These are phyloP conservation scores for Malurus leucopterus DNA, from an alignment of 2,797 vertebrate genomes.

Conservation along the genomic window DNA sequence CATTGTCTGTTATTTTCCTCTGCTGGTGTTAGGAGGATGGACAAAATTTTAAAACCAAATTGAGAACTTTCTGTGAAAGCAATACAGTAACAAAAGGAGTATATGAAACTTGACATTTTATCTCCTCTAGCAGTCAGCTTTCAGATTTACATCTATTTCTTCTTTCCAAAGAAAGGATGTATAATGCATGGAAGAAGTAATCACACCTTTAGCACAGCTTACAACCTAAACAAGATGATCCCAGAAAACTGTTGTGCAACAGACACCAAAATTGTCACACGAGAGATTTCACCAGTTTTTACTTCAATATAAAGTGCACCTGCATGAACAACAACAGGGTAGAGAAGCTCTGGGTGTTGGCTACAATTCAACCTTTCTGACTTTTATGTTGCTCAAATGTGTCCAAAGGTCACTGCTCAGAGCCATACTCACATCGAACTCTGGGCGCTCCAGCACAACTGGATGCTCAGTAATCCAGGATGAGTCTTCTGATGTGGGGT, in stretches of 20 bases:
- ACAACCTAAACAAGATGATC: neutral
- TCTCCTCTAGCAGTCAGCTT: neutral
- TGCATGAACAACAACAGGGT: neutral
- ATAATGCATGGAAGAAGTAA: neutral
- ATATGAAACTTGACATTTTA: neutral
- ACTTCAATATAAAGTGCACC: neutral
- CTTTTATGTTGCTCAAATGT: neutral
- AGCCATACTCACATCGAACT: slow-evolving; percentile 54
- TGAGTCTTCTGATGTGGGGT: slow-evolving; percentile 42
- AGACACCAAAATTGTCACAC: neutral
- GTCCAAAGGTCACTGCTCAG: neutral
- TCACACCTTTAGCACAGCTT: neutral
- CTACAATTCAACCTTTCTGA: neutral
- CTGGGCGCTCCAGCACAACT: slow-evolving; percentile 6
- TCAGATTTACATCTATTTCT: neutral
- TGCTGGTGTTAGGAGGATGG: neutral
- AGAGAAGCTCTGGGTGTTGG: neutral
- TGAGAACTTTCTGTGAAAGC: neutral
- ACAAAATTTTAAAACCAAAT: neutral
- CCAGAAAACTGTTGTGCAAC: neutral
- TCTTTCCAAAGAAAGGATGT: neutral
- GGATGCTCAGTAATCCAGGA: slow-evolving; percentile 61
- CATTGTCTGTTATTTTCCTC: neutral
- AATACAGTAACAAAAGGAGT: neutral
- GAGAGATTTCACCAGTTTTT: neutral